Base-by-base conservation (phyloP, 1,140 invertebrate species). In the Trichogramma pretiosum region DNA sequence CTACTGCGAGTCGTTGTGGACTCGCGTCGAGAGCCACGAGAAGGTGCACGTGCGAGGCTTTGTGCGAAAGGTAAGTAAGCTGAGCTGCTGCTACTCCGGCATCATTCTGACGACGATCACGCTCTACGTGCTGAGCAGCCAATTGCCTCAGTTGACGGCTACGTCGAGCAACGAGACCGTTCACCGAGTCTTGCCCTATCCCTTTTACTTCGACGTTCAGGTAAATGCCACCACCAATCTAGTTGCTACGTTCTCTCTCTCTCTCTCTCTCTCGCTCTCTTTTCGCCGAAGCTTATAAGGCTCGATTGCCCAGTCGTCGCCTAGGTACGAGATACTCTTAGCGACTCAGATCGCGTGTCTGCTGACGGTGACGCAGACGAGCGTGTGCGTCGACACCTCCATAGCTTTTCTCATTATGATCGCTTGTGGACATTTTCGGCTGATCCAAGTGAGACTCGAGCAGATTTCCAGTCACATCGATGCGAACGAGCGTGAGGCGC, bases 41-140 rank as follows among this genome's bases (percentile, higher is more conserved):
- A 46, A 37, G 17, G 5, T 37, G 7, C 43, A 46, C 24, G 35
- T 46, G 10, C 43, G 43, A 10, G 2, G 10, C 0, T 46, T 46
- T 14, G 35, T 46, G n/a, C 43, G 43, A 1, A 46, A 46, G 13
- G 32, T 37, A 2, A 46, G 43, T 18, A 16, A 14, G 10, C 13
- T 46, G 24, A 37, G 34, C 23, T 32, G 34, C 14, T 46, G 34
- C 18, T 46, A 46, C 18, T 46, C 43, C 8, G 43, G 43, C 5
- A 46, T 46, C 9, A 46, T 46, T 14, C 34, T 46, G 2, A 46
- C 43, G 17, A 46, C 43, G 14, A 46, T 46, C 10, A 46, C 23
- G 8, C 43, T 46, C 7, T 46, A 46, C 43, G 43, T 46, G 3
- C 18, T 46, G 3, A 28, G 33, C 10, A 46, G 43, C 28, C 43